phyloP scores from a whole-genome alignment of 2,888 invertebrate genomes.

The Drosophila flavopinicola region DNA sequence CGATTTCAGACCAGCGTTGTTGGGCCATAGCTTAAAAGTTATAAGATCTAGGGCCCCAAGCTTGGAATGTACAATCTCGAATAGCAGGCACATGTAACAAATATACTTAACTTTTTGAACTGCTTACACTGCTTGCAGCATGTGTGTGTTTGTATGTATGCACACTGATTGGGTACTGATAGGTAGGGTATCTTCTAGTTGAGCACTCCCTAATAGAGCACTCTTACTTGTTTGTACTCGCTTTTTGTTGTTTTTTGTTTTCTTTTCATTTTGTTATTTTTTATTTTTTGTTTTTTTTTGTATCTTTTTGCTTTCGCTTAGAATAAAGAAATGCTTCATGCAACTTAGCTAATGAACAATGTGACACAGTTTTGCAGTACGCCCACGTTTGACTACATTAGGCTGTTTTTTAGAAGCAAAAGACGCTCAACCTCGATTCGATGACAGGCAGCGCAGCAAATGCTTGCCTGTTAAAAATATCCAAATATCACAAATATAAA shows the following conservation, averaged over 20 bases:
- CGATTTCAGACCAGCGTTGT: too few species aligned
- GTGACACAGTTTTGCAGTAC: slow-evolving; percentile 68
- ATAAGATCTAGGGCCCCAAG: too few species aligned
- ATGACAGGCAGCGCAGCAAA: slow-evolving; percentile 38
- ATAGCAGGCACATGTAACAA: too few species aligned
- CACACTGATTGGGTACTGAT: too few species aligned
- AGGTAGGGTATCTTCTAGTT: too few species aligned
- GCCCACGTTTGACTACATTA: slow-evolving; percentile 59
- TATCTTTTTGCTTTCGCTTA: slow-evolving; percentile 23
- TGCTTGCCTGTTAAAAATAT: slow-evolving; percentile 33
- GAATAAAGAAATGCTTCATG: slow-evolving; percentile 65
- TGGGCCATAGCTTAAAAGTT: too few species aligned
- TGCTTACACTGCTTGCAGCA: too few species aligned
- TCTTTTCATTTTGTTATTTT: slow-evolving; percentile 10
- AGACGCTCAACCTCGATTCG: slow-evolving; percentile 54
- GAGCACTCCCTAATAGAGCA: too few species aligned
- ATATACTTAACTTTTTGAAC: too few species aligned
- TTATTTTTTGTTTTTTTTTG: slow-evolving; percentile 15
- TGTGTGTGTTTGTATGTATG: too few species aligned
- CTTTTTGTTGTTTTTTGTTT: slow-evolving; percentile 7
- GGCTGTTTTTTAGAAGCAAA: slow-evolving; percentile 50
- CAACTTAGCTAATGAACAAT: slow-evolving; percentile 72
- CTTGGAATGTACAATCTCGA: too few species aligned
- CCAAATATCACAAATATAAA: slow-evolving; percentile 56
- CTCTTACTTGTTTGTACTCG: too few species aligned